Evolutionary conservation across 2,888 invertebrate species (phyloP), one percentile per base, ranked within the genome.

Genomic region (Epistrophella euchroma): DNA sequence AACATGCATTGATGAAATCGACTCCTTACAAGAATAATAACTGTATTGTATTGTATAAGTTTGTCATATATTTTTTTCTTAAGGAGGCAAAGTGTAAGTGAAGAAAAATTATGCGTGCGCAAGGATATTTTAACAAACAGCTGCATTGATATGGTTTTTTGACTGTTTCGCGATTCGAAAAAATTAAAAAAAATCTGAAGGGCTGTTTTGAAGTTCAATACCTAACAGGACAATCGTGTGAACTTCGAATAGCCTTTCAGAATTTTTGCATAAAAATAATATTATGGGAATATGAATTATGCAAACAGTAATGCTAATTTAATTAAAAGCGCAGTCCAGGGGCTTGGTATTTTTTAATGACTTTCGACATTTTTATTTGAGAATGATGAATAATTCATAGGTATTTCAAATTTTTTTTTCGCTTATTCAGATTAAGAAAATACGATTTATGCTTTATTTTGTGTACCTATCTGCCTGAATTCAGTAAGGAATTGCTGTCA

Each of bases 1-100:
- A 77, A 81, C 85, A 84, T 74, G 79, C 70, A 82, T 77, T 81
- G 81, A 81, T 77, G 76, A 73, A 81, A 86, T 86, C 81, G 73
- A 86, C 70, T 86, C 85, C 73, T 70, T 72, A 28, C n/a, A n/a
- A 17, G 70, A 32, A 47, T 25, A 11, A 25, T 47, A 66, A 52
- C 37, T 37, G 37, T 3, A 37, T 52, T 43, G 45, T 15, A 15
- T 2, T 19, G 15, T 32, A 32, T 22, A 25, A 15, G 35, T 35
- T 19, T 15, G 17, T 2, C 9, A 32, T 9, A 15, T 40, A 4
- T 9, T 32, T 19, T 11, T 22, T 28, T 37, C 60, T 25, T 58
- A 25, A 62, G 60, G 10, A 72, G 40, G 32, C 37, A 37, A 13
- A 58, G 17, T n/a, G 7, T 45, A 9, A 66, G 19, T 66, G 19